phyloP scores from a whole-genome alignment of 2,797 vertebrate genomes.

The Coregonus sp. region DNA sequence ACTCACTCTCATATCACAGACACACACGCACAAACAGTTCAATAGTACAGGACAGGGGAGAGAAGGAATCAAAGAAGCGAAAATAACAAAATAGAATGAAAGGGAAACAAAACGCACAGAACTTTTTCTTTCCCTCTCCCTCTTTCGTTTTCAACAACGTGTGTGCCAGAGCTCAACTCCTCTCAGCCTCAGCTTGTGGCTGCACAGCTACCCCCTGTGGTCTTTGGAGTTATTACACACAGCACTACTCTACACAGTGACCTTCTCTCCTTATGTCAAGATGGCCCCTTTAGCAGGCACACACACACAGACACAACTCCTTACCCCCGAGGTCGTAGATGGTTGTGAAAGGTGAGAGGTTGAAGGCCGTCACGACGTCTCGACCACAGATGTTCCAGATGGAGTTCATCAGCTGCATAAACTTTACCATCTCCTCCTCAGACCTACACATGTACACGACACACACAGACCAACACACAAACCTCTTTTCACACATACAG shows the following conservation, averaged over 20 bases:
- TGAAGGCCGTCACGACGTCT: conserved; percentile 76
- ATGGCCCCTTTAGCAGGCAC: background rate
- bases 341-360: conserved; percentile 74
- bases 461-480: conserved; percentile 16
- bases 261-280: background rate
- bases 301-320: conserved; percentile 23
- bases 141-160: background rate
- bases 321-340: conserved; percentile 85
- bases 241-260: background rate
- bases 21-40: background rate
- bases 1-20: background rate
- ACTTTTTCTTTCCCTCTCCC: background rate
- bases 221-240: conserved; percentile 38
- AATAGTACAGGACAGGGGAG: conserved; percentile 14
- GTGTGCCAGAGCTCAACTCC: background rate
- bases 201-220: conserved; percentile 72
- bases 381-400: conserved; percentile 84
- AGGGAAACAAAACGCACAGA: background rate
- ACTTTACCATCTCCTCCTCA: conserved; percentile 82
- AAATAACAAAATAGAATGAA: background rate
- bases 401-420: conserved; percentile 85
- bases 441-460: conserved; percentile 71
- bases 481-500: background rate
- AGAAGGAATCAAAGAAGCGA: conserved; percentile 47
- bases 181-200: conserved; percentile 37